Percentiles rank a stretch among this genome's conserved stretches.
Conservation (phyloP, 2,888 invertebrate species). For the Suillia variegata region DNA sequence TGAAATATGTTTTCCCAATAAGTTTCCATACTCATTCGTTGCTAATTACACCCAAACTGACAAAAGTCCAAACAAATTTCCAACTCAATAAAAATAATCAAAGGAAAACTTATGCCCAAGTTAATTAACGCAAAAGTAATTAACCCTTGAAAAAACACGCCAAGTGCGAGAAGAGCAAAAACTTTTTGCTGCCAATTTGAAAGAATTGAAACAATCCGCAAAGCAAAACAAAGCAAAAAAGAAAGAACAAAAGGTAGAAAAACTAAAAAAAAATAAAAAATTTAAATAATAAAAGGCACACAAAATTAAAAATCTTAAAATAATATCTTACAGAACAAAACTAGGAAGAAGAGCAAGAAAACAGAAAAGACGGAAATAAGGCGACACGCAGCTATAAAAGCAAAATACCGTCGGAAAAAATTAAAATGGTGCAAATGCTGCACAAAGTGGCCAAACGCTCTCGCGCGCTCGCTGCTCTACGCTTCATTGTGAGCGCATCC, state of each 20-base stretch:
- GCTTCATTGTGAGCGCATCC: no score
- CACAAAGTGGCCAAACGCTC: no score
- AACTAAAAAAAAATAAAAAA: background rate
- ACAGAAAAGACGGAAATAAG: no score
- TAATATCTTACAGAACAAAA: no score
- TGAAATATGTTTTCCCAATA: background rate
- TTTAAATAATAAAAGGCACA: no score
- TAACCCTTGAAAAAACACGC: background rate
- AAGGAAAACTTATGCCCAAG: conserved; percentile 8
- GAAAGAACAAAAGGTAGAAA: background rate
- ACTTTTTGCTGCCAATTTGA: background rate
- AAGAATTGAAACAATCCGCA: no score
- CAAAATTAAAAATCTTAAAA: no score
- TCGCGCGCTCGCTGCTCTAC: no score
- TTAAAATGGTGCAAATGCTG: no score
- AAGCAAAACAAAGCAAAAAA: background rate
- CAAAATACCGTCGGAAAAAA: no score
- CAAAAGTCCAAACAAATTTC: background rate
- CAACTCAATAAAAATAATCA: background rate
- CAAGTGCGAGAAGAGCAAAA: background rate
- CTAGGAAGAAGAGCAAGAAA: no score
- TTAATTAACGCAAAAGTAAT: conserved; percentile 7
- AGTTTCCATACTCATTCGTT: background rate
- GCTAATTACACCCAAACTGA: background rate
- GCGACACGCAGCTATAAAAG: no score